Percentiles rank a stretch among this genome's conserved stretches.
Conservation (phyloP, 2,797 vertebrate genomes). For the Dipus sagitta region DNA sequence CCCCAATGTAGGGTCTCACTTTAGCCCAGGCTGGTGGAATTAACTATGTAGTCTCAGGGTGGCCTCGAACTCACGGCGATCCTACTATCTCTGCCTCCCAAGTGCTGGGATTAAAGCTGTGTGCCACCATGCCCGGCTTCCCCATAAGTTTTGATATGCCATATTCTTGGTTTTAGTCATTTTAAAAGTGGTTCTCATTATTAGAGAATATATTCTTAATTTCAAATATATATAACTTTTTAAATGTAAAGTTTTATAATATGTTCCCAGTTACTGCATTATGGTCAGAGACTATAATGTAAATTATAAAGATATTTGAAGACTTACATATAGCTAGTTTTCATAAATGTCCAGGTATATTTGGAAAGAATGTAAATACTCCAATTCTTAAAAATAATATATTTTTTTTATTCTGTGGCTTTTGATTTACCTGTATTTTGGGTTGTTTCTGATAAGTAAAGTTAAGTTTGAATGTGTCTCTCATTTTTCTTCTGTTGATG, state of each 20-base stretch:
- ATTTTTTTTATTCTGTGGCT: too few relatives aligned
- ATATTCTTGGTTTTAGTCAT: conserved; percentile 17
- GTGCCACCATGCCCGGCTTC: too few relatives aligned
- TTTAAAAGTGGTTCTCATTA: conserved; percentile 37
- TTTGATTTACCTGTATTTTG: too few relatives aligned
- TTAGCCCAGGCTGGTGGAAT: too few relatives aligned
- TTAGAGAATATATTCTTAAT: not conserved
- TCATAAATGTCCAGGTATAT: not conserved
- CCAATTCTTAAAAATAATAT: too few relatives aligned
- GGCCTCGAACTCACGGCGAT: too few relatives aligned
- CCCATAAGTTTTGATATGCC: not conserved
- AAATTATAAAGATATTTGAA: not conserved
- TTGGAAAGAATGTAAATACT: conserved; percentile 6
- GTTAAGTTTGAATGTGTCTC: too few relatives aligned
- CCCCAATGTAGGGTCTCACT: too few relatives aligned
- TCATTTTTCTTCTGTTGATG: not conserved
- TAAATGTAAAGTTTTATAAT: not conserved
- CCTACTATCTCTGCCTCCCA: too few relatives aligned
- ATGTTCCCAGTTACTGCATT: not conserved
- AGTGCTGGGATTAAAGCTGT: too few relatives aligned
- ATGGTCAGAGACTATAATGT: not conserved
- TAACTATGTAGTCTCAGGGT: too few relatives aligned
- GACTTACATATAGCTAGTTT: not conserved
- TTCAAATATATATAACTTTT: not conserved
- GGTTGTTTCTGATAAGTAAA: not conserved